A percentile compares a stretch with the other conserved stretches of the same genome.
Conservation (phyloP, 2,113 vertebrate species). For the Tupaia tana region DNA sequence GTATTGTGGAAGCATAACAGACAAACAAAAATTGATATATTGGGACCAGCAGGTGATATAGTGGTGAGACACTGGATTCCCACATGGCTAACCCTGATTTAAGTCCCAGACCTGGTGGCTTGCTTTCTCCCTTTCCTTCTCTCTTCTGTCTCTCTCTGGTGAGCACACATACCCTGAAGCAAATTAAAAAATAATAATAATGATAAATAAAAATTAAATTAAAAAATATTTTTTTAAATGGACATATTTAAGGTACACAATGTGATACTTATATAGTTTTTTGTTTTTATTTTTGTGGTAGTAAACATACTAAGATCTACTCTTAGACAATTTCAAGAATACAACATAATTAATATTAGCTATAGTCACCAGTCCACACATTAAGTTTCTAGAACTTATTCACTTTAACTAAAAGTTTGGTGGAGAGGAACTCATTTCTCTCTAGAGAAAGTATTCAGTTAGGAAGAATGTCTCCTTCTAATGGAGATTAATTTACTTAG, state of each 20-base stretch:
- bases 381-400: neutral
- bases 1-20: neutral
- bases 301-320: neutral
- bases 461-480: conserved; percentile 35
- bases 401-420: neutral
- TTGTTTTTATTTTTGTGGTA: neutral
- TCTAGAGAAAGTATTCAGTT: neutral
- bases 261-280: neutral
- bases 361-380: neutral
- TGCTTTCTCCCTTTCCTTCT: no score
- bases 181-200: no score
- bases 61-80: no score
- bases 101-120: no score
- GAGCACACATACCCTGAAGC: no score
- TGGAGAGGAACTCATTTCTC: neutral
- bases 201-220: no score
- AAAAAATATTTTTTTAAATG: no score
- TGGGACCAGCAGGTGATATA: no score
- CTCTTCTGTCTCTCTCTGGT: no score
- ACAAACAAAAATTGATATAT: neutral
- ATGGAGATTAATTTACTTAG: conserved; percentile 14
- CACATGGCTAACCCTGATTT: no score
- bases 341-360: neutral
- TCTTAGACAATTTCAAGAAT: neutral
- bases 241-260: neutral